Evolutionary conservation across 92 coral and sea anemone species (phyloP).

Genomic region (Epizoanthus rinbou): DNA sequence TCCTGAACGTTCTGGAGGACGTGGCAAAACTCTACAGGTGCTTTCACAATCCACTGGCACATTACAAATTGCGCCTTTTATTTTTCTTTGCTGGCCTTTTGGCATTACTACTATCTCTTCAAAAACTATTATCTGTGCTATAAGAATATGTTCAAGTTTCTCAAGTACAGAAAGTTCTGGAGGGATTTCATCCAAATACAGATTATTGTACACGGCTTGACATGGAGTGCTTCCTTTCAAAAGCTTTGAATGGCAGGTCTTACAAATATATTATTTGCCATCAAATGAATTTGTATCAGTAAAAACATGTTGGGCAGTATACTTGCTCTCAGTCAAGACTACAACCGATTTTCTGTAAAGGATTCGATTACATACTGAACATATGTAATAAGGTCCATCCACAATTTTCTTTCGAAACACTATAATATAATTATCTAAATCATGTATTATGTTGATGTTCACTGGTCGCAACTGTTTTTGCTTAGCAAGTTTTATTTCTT

Average conservation of each 20-base stretch:
- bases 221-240: no score
- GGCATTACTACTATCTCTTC: conserved; percentile 45
- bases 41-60: no score
- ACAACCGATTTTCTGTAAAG: conserved; percentile 44
- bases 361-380: conserved; percentile 61
- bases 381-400: conserved; percentile 65
- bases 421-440: conserved; percentile 54
- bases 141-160: background rate
- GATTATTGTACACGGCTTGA: no score
- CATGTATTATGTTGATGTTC: conserved; percentile 13
- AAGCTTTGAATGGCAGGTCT: no score
- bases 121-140: background rate
- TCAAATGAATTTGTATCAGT: conserved; percentile 44
- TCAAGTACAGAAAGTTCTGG: conserved; percentile 14
- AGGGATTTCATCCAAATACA: conserved; percentile 37
- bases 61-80: no score
- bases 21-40: no score
- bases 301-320: conserved; percentile 4
- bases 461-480: background rate
- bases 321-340: background rate
- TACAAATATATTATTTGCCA: conserved; percentile 24
- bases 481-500: no score
- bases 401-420: conserved; percentile 54
- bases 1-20: conserved; percentile 40
- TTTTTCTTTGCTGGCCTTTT: no score